Evolutionary conservation across 2,113 vertebrate genomes (phyloP), one percentile per base, ranked within the genome.

Genomic region (Stictonetta naevosa): DNA sequence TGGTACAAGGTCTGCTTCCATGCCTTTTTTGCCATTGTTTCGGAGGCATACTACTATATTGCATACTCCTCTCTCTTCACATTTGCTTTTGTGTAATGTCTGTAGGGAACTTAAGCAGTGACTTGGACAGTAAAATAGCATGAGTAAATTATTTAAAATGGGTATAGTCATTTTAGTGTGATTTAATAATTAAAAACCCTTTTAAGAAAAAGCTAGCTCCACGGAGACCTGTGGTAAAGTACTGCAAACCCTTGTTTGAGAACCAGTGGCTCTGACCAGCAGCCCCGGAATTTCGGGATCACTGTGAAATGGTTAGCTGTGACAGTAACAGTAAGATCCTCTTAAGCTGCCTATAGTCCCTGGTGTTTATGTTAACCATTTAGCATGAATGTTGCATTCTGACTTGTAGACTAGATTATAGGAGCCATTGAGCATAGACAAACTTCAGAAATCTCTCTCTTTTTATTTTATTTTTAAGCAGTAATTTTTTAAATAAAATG

Each of bases 61-160:
- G 31, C 20, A 22, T 63, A 6, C 33, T 74, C 28, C 34, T 71
- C 34, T 40, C 36, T 59, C 23, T 52, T 71, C 10, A 3, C 25
- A 1, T 68, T 91, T 59, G 6, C 64, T 81, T 71, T 81, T 81
- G 28, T 63, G 38, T 77, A 40, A 59, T 44, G 80, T 77, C 92
- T 34, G 60, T 31, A 40, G 86, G 68, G 79, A 88, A 66, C 75
- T 75, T 81, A 38, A 78, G 71, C 67, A 66, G 48, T 75, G 83
- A 63, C 83, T 93, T 36, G 42, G 56, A 36, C 34, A n/a, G 79
- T 87, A 25, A 94, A 92, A 86, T 36, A 75, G n/a, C 44, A 23
- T 36, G 62, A 75, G 69, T 95, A 79, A 92, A 96, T 96, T 91
- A 94, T 96, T 96, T 88, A 95, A 64, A 75, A 68, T 58, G 50